Conservation (phyloP, 2,113 vertebrate species). For the Mastomys coucha region DNA sequence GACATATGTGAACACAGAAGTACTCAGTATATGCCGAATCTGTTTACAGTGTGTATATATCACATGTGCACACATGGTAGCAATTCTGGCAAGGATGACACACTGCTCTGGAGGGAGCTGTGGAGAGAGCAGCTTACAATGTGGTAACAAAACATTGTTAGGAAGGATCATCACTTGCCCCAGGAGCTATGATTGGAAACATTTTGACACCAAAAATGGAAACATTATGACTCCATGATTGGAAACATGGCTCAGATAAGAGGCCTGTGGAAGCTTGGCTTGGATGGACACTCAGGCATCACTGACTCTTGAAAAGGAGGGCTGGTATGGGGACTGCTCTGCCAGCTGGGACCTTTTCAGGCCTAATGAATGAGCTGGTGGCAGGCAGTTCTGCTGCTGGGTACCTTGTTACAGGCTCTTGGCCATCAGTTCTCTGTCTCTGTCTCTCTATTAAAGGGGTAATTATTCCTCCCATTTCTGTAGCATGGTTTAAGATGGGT, state of each 20-base stretch:
- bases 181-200: not conserved
- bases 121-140: not conserved
- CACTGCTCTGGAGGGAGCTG: not conserved
- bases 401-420: fast-evolving
- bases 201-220: fast-evolving
- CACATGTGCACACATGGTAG: fast-evolving
- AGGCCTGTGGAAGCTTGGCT: fast-evolving
- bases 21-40: fast-evolving
- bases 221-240: no score
- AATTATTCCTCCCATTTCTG: not conserved
- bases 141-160: fast-evolving
- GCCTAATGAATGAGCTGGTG: not conserved
- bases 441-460: not conserved
- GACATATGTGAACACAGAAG: not conserved
- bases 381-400: not conserved
- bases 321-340: fast-evolving
- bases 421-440: not conserved
- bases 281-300: not conserved
- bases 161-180: not conserved
- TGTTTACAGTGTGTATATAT: not conserved
- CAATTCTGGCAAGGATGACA: fast-evolving
- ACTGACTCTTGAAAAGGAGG: fast-evolving
- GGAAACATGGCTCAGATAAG: not conserved
- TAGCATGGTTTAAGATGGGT: not conserved
- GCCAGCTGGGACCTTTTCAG: not conserved